Evolutionary conservation across 2,113 vertebrate genomes (phyloP), one percentile per base, ranked within the genome.

Genomic region (Sphaerodactylus townsendi): DNA sequence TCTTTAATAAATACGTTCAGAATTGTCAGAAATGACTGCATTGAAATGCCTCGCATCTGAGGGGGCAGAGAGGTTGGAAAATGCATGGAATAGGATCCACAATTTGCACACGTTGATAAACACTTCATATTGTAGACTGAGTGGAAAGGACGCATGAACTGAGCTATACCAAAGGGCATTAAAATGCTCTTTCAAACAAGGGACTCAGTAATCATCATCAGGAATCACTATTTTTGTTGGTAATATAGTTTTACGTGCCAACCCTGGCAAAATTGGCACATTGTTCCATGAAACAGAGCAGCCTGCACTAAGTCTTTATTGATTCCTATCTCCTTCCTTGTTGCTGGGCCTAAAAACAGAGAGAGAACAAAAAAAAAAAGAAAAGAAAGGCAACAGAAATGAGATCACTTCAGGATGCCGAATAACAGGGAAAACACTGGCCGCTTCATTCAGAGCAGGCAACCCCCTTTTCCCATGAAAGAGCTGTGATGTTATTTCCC

Each of bases 241-340:
- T 17, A 53, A 92, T 2, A 53, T 53, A 53, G 50, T 50, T 50
- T 50, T 50, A 11, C 48, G 2, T 50, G 87, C 84, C 85, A 81
- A 86, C 86, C 89, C 94, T 89, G 89, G 83, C 93, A 66, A 87
- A 53, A 86, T 92, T 95, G 94, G 94, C 93, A 94, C 88, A 89
- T 71, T 84, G 81, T 89, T 87, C 85, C 75, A 89, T 85, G 93
- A 93, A 92, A 85, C 92, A 90, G 64, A 92, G 72, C 72, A 79
- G 4, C 90, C 96, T 84, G 10, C 39, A 15, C 0, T 13, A 81
- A 35, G 75, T 87, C 85, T 53, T 76, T 33, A 62, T 48, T 86
- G 75, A 73, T 21, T 75, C 80, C 86, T 72, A 53, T 73, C 83
- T 88, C 79, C 81, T 94, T 86, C 90, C 88, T 85, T 80, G 78